Conservation (phyloP, 2,797 vertebrate species). For the Antennarius maculatus region DNA sequence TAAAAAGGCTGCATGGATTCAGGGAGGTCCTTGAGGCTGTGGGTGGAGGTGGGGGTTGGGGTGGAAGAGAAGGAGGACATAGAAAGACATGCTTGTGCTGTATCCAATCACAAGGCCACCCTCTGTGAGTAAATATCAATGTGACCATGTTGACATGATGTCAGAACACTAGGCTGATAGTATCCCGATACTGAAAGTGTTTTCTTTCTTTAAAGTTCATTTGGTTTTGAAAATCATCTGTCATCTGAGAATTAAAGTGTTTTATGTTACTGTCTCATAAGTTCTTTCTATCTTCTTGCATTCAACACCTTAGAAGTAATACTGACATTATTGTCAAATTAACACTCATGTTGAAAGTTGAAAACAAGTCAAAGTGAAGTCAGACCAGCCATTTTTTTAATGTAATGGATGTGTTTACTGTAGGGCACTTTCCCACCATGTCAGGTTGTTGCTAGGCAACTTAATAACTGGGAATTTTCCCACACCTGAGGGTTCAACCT, state of each 20-base stretch:
- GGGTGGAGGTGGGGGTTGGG: too few relatives aligned
- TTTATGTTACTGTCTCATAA: too few relatives aligned
- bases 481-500: slow-evolving; percentile 56
- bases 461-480: slow-evolving; percentile 59
- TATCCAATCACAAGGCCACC: slow-evolving; percentile 47
- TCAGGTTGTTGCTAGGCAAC: slow-evolving; percentile 58
- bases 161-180: slow-evolving; percentile 4
- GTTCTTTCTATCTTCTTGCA: not conserved
- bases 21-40: slow-evolving; percentile 20
- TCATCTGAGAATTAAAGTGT: not conserved
- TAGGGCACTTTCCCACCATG: slow-evolving; percentile 28
- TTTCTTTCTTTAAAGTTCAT: too few relatives aligned
- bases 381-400: not conserved
- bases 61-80: slow-evolving; percentile 31
- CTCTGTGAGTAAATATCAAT: slow-evolving; percentile 25
- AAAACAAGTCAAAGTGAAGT: not conserved
- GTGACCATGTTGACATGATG: slow-evolving; percentile 28
- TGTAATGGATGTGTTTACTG: slow-evolving; percentile 45
- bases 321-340: not conserved
- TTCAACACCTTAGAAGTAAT: not conserved
- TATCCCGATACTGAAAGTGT: too few relatives aligned
- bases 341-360: not conserved
- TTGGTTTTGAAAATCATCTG: too few relatives aligned
- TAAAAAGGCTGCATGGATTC: slow-evolving; percentile 21
- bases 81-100: slow-evolving; percentile 49